These are phyloP conservation scores for Sylvia borin DNA, from an alignment of 2,797 vertebrate species.

Conservation along the genomic window DNA sequence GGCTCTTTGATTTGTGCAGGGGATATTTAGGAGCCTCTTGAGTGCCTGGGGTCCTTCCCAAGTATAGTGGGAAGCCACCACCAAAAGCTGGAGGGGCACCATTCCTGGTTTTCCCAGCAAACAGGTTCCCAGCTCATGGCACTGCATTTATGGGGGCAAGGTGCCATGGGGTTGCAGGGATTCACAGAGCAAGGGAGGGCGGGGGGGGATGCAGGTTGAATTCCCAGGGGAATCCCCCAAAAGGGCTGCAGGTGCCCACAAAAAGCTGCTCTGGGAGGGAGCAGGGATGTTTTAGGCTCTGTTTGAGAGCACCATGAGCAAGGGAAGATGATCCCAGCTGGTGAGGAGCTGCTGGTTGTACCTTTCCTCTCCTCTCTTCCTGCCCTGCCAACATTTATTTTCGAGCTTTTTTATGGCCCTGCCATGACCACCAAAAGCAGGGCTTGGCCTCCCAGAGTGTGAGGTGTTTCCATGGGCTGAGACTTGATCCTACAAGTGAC, in stretches of 20 bases:
- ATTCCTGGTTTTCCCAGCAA: neutral
- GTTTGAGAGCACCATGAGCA: neutral
- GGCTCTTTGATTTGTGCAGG: neutral
- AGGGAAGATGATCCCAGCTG: neutral
- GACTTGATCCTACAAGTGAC: neutral
- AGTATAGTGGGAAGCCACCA: neutral
- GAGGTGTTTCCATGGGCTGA: neutral
- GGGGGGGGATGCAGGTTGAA: neutral
- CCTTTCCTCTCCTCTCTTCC: neutral
- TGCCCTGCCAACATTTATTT: neutral
- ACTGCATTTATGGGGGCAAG: accelerated
- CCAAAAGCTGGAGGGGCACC: accelerated
- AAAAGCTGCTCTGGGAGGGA: neutral
- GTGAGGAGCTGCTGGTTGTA: neutral
- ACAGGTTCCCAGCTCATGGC: neutral
- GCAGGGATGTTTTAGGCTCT: neutral
- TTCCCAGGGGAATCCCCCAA: accelerated
- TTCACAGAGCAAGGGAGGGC: accelerated
- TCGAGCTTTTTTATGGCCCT: neutral
- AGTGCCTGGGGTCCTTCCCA: neutral
- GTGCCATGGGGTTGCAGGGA: accelerated
- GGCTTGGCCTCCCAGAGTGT: neutral
- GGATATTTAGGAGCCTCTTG: neutral
- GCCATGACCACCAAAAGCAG: accelerated
- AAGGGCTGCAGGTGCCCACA: neutral